Conservation (phyloP, 2,797 vertebrate species). For the Podarcis siculus region DNA sequence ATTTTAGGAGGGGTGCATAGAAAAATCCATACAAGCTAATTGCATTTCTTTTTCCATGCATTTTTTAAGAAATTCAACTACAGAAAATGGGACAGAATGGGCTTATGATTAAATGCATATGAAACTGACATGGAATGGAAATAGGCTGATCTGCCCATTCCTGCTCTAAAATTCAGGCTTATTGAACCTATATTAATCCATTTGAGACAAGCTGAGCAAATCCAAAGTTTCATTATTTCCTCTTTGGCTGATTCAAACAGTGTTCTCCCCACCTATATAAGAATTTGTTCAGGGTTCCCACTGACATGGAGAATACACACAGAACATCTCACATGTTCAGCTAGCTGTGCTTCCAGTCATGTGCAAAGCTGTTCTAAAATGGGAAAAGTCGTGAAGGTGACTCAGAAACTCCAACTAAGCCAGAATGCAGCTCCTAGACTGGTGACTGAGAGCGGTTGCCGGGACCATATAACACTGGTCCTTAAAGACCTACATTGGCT, state of each 20-base stretch:
- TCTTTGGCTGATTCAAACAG: too few relatives aligned
- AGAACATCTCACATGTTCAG: not conserved
- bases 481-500: too few relatives aligned
- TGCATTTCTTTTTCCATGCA: not conserved
- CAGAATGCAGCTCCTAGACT: too few relatives aligned
- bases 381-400: not conserved
- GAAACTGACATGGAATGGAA: not conserved
- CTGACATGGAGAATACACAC: too few relatives aligned
- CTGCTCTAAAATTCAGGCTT: not conserved
- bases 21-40: not conserved
- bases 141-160: not conserved
- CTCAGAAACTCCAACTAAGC: too few relatives aligned
- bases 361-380: not conserved
- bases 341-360: not conserved
- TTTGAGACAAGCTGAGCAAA: too few relatives aligned
- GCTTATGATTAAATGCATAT: not conserved
- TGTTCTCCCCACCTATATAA: too few relatives aligned
- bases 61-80: not conserved
- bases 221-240: too few relatives aligned
- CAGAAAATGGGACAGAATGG: not conserved
- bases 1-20: not conserved
- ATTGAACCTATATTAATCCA: not conserved
- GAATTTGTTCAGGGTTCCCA: too few relatives aligned
- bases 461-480: too few relatives aligned
- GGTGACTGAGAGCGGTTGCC: too few relatives aligned